Percentiles rank a stretch among this genome's conserved stretches.
Evolutionary conservation across 2,113 vertebrate species (phyloP).

Genomic region (Elaphurus davidianus): DNA sequence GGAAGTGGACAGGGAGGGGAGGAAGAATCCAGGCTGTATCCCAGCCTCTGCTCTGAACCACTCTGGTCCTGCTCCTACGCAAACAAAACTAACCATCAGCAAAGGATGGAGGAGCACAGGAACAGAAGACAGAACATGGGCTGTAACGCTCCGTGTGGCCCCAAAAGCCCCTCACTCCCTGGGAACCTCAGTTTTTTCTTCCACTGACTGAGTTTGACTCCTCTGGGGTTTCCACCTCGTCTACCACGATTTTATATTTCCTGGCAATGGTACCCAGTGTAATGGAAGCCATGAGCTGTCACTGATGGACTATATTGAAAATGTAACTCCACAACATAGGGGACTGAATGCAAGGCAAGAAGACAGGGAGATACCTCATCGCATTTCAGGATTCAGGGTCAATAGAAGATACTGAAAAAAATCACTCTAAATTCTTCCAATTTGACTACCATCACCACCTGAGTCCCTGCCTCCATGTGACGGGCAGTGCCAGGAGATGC

Average conservation of each 20-base stretch:
- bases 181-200: neutral
- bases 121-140: fast-evolving
- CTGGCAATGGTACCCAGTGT: neutral
- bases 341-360: neutral
- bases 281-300: neutral
- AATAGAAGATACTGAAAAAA: neutral
- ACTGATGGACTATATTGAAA: neutral
- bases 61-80: neutral
- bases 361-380: neutral
- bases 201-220: neutral
- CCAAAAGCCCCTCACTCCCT: neutral
- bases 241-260: neutral
- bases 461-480: neutral
- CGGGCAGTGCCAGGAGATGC: neutral
- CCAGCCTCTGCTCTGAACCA: neutral
- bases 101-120: neutral
- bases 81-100: neutral
- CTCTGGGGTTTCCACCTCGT: neutral
- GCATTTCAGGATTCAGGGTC: neutral
- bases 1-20: neutral
- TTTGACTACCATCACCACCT: neutral
- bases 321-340: neutral
- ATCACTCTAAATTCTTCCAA: neutral
- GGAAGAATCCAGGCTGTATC: neutral
- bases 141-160: neutral